phyloP scores from a whole-genome alignment of 2,113 vertebrate species.

The Chloebia gouldiae region DNA sequence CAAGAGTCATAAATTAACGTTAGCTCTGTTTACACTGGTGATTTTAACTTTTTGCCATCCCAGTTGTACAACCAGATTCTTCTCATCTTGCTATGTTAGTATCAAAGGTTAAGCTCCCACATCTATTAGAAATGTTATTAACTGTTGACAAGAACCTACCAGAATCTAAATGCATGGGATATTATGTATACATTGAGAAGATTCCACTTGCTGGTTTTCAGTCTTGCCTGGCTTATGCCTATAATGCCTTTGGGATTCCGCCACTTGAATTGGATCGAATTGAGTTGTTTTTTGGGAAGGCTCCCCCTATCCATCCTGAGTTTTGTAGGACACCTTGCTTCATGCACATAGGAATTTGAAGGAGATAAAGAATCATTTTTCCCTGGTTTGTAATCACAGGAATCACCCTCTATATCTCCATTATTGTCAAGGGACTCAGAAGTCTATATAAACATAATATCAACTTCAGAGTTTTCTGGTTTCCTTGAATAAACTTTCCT shows the following conservation, averaged over 20 bases:
- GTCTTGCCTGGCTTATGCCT: neutral
- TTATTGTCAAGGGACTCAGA: neutral
- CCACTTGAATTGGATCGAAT: neutral
- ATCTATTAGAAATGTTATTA: neutral
- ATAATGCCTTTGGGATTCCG: neutral
- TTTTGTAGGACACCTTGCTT: neutral
- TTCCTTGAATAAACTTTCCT: neutral
- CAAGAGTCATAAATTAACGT: neutral
- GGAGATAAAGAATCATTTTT: neutral
- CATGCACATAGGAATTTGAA: neutral
- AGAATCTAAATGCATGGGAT: neutral
- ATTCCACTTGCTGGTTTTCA: neutral
- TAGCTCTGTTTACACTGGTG: neutral
- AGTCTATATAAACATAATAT: neutral
- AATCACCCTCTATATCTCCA: neutral
- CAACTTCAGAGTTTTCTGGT: neutral
- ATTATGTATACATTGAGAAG: neutral
- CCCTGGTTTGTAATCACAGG: neutral
- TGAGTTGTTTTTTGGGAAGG: neutral
- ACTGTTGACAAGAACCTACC: neutral
- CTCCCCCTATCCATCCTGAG: neutral
- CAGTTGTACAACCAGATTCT: neutral
- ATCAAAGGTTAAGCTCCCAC: neutral
- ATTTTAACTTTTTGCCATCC: neutral
- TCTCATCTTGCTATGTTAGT: rapidly evolving